Conservation (phyloP, 1,140 invertebrate genomes). For the Bombus ignitus region DNA sequence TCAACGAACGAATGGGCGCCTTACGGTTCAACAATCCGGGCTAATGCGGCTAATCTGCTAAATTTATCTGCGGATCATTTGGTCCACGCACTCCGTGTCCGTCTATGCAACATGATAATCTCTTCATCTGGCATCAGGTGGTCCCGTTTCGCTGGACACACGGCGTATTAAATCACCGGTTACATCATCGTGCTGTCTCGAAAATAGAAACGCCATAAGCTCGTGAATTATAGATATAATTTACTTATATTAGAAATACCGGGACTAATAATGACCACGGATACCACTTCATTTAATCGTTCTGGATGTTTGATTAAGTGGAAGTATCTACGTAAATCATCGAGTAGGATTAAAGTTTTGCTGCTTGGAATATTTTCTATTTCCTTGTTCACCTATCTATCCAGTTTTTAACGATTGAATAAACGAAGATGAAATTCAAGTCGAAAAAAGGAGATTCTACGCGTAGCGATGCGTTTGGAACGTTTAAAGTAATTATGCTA, state of each 20-base stretch:
- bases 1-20: constrained; percentile 40
- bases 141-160: constrained; percentile 35
- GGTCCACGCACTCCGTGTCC: constrained; percentile 47
- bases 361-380: too few species aligned
- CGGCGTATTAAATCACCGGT: constrained; percentile 9
- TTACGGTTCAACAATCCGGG: constrained; percentile 57
- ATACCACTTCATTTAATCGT: constrained; percentile 10
- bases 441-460: too few species aligned
- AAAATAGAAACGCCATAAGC: constrained; percentile 3
- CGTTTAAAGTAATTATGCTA: too few species aligned
- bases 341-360: background rate
- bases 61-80: constrained; percentile 65
- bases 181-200: background rate
- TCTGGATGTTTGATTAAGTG: background rate
- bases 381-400: too few species aligned
- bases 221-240: background rate
- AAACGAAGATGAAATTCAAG: too few species aligned
- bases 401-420: too few species aligned
- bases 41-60: constrained; percentile 64
- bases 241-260: constrained; percentile 29
- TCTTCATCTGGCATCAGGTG: constrained; percentile 56
- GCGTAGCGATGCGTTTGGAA: too few species aligned
- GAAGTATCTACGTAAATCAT: background rate
- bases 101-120: constrained; percentile 56
- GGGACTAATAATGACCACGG: background rate